Evolutionary conservation across 2,797 vertebrate species (phyloP), one percentile per base, ranked within the genome.

Genomic region (Dicrostonyx torquatus): DNA sequence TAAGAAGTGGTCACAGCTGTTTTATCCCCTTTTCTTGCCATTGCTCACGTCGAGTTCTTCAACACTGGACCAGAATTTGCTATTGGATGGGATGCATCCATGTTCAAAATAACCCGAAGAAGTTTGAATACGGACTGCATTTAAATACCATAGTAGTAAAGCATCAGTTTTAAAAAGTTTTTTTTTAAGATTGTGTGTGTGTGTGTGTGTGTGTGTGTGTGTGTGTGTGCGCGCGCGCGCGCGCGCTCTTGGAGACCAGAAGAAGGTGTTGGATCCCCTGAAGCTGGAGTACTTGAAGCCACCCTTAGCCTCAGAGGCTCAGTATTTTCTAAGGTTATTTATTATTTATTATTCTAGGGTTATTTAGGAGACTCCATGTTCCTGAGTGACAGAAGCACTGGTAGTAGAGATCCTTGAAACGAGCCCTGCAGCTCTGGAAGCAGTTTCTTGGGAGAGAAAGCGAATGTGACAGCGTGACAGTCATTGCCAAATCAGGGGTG

Each of bases 81-180:
- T 68, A 9, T 89, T 60, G 9, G 29, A 75, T 91, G 89, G n/a
- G 68, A 2, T 79, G n/a, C 58, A 45, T 84, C 64, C 84, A 14
- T 86, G 90, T 89, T n/a, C 75, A 40, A 20, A 76, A 88, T n/a
- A 87, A 17, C 14, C 18, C 64, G n/a, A 20, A 76, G 68, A 96
- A 86, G 89, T 87, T 78, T 83, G 45, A 82, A 40, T 45, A 50
- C 29, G 15, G 37, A 15, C 12, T 68, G 3, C 29, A 50, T 60
- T 31, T 82, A 91, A 53, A n/a, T 85, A 31, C 22, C 55, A n/a
- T 50, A 90, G 17, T 64, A 31, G 64, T 80, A 58, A 9, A 73
- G 26, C 68, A 73, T 82, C 17, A 10, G 62, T 82, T 78, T 60
- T 26, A 9, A 60, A 37, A 58, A 9, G 5, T 55, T 55, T 55